Percentiles rank a stretch among this genome's conserved stretches.
phyloP scores from a whole-genome alignment of 2,113 vertebrate species.

The Spea bombifrons region DNA sequence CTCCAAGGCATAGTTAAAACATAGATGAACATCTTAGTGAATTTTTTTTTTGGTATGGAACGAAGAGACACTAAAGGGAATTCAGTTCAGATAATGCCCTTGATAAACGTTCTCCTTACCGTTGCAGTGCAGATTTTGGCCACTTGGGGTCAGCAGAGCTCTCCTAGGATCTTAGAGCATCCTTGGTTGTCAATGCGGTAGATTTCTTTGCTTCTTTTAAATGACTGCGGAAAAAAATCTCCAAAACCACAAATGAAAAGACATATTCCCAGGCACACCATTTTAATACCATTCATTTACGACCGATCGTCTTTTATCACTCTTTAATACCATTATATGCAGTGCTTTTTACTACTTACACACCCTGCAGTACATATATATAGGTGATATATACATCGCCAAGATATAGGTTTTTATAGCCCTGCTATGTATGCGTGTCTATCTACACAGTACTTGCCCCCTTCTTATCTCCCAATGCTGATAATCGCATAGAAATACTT shows the following conservation, averaged over 20 bases:
- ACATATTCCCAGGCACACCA: constrained; percentile 53
- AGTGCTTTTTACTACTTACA: no score
- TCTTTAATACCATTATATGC: background rate
- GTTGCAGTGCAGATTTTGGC: constrained; percentile 1
- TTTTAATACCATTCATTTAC: constrained; percentile 43
- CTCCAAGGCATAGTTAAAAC: background rate
- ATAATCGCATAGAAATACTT: no score
- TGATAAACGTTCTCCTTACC: background rate
- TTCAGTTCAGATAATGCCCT: background rate
- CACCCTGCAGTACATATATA: no score
- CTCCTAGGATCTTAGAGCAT: constrained; percentile 46
- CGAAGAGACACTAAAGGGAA: background rate
- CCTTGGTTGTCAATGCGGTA: constrained; percentile 60
- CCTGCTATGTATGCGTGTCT: no score
- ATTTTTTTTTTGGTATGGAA: background rate
- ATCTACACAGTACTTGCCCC: no score
- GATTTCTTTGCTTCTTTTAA: constrained; percentile 53
- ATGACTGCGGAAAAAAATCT: constrained; percentile 61
- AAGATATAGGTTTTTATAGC: no score
- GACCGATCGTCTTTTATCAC: constrained; percentile 25
- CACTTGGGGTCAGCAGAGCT: constrained; percentile 67
- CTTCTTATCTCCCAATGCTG: no score
- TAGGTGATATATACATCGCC: no score
- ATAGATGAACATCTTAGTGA: background rate
- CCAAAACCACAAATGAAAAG: constrained; percentile 51